Percentiles rank a stretch among this genome's conserved stretches.
Conservation (phyloP, 2,888 invertebrate genomes). For the Caenorhabditis sp. region DNA sequence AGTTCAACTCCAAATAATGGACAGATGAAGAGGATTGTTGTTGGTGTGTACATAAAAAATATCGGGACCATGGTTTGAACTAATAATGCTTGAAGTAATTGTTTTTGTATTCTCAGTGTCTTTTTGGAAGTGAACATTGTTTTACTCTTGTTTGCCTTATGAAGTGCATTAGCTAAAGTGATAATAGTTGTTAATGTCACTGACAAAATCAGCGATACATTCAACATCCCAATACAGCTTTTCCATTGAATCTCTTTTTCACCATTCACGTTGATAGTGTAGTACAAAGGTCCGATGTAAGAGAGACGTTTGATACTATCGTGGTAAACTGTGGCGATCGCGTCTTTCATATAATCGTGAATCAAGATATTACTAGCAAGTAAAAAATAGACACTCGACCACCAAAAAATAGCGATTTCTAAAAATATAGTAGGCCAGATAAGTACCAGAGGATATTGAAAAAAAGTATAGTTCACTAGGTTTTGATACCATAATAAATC, state of each 20-base stretch:
- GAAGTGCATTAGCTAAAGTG: constrained; percentile 14
- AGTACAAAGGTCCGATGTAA: not conserved
- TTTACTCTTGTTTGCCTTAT: constrained; percentile 13
- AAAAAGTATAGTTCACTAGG: constrained; percentile 9
- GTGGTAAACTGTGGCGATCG: no score
- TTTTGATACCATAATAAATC: constrained; percentile 13
- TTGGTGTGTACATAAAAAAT: constrained; percentile 31
- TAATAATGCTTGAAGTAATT: constrained; percentile 18
- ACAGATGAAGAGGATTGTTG: constrained; percentile 15
- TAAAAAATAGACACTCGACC: no score
- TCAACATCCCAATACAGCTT: constrained; percentile 29
- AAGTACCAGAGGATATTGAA: constrained; percentile 13
- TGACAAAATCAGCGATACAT: constrained; percentile 16
- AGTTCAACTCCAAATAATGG: constrained; percentile 24
- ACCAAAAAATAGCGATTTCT: constrained; percentile 21
- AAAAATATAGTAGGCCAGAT: constrained; percentile 18
- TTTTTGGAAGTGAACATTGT: constrained; percentile 2
- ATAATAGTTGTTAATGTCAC: constrained; percentile 24
- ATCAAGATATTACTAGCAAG: constrained; percentile 13
- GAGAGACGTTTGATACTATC: constrained; percentile 19
- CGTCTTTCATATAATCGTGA: constrained; percentile 19
- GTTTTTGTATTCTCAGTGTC: constrained; percentile 23
- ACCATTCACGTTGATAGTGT: not conserved
- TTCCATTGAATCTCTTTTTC: constrained; percentile 22
- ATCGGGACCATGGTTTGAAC: constrained; percentile 26